Evolutionary conservation across 2,888 invertebrate species (phyloP).

Genomic region (Abrostola tripartita): DNA sequence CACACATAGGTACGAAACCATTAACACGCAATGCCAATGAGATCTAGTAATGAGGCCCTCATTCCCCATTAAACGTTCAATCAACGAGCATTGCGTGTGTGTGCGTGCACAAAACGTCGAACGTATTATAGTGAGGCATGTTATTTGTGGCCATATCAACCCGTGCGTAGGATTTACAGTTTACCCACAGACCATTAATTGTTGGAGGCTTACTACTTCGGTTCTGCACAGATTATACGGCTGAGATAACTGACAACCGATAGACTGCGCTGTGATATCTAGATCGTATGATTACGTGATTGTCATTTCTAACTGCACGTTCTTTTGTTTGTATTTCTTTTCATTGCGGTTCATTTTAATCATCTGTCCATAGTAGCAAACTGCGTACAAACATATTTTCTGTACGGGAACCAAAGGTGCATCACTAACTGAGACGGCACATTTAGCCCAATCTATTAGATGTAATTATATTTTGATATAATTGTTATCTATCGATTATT

Average conservation of each 20-base stretch:
- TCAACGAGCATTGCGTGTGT: no score
- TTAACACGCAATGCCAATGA: background rate
- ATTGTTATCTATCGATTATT: no score
- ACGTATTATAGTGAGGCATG: background rate
- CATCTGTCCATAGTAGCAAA: no score
- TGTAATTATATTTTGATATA: no score
- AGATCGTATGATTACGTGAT: constrained; percentile 23
- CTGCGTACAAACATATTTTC: no score
- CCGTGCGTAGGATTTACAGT: constrained; percentile 4
- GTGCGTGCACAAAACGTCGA: background rate
- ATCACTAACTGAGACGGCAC: no score
- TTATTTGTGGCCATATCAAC: constrained; percentile 5
- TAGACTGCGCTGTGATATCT: constrained; percentile 25
- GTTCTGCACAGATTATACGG: constrained; percentile 61
- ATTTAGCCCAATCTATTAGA: no score
- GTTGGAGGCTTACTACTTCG: constrained; percentile 54
- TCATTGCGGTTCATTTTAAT: background rate
- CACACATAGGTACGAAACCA: background rate
- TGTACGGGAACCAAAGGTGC: no score
- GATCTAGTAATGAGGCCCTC: no score
- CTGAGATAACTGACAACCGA: constrained; percentile 47
- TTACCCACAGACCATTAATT: constrained; percentile 64
- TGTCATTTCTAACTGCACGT: constrained; percentile 3
- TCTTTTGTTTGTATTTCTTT: background rate
- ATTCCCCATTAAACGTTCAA: no score